Evolutionary conservation across 2,113 vertebrate genomes (phyloP), one percentile per base, ranked within the genome.

Genomic region (Cheirogaleus medius): DNA sequence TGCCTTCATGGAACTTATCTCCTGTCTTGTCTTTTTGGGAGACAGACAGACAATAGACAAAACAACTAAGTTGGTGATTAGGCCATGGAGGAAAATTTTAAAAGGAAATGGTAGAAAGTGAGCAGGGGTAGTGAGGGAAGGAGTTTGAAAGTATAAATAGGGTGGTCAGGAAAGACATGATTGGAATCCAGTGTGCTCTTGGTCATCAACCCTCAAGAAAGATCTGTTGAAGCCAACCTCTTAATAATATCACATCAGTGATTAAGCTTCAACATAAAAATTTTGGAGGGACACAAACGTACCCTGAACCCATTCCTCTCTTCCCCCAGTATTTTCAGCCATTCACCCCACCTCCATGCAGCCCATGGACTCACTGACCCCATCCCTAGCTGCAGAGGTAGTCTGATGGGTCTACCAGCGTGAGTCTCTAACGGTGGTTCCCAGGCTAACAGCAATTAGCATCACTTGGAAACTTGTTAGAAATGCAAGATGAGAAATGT

Each of bases 391-490:
- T 85, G 18, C 8, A 39, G 78, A 91, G n/a, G 68, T 91, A 68
- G 14, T 83, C 66, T 27, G 39, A 52, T 74, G 21, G 39, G 5
- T 81, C 60, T 78, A 34, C 5, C 1, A 17, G 54, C 39, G 71
- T 32, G 49, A n/a, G 83, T 73, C 74, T 86, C 44, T 66, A 42
- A 95, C 47, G 83, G 66, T 74, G 54, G 10, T 44, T 85, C 64
- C 69, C 64, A 89, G 23, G 56, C 34, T 85, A 96, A 77, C 18
- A 71, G 71, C 25, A 66, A 52, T 77, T 37, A 47, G n/a, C 47
- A 47, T 71, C 58, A 80, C n/a, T 93, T 93, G 87, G 81, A 60
- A 82, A 90, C 47, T 80, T 74, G 64, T 68, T 96, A 66, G 85
- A 87, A 93, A 93, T 37, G 34, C 76, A 90, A n/a, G 66, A 49